Conservation (phyloP, 1,140 invertebrate species). For the Tetranychus urticae region DNA sequence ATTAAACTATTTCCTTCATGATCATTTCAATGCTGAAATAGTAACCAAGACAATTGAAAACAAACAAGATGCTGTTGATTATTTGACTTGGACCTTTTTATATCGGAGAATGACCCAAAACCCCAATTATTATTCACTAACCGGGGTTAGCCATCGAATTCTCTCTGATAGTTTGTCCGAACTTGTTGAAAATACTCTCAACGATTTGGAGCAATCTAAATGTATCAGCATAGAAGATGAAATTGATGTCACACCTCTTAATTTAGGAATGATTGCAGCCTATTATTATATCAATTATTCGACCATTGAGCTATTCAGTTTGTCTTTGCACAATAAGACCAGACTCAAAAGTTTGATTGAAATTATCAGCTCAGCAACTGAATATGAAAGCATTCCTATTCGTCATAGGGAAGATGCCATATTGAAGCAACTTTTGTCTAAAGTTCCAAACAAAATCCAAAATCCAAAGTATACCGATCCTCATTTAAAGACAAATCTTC, state of each 20-base stretch:
- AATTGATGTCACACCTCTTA: conserved; percentile 82
- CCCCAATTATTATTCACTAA: conserved; percentile 97
- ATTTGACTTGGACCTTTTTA: conserved; percentile 96
- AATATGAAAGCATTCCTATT: conserved; percentile 83
- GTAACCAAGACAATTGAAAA: conserved; percentile 99
- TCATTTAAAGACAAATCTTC: conserved; percentile 83
- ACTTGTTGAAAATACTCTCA: conserved; percentile 82
- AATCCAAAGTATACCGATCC: conserved; percentile 56
- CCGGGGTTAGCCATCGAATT: conserved; percentile 76
- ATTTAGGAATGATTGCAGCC: conserved; percentile 97
- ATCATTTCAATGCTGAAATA: conserved; percentile 99
- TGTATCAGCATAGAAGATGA: conserved; percentile 96
- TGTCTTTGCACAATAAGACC: conserved; percentile 87
- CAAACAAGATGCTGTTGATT: conserved; percentile 98
- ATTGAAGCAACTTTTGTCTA: conserved; percentile 29
- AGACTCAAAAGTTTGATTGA: conserved; percentile 89
- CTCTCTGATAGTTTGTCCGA: conserved; percentile 96
- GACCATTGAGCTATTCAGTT: conserved; percentile 94
- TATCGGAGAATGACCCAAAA: conserved; percentile 93
- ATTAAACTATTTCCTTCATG: conserved; percentile 84
- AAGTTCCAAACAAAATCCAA: conserved; percentile 6
- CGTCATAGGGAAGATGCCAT: conserved; percentile 82
- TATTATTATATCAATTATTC: conserved; percentile 99
- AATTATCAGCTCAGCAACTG: conserved; percentile 90
- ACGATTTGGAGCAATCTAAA: conserved; percentile 87